Evolutionary conservation across 2,113 vertebrate species (phyloP), one percentile per base, ranked within the genome.

Genomic region (Chamaea fasciata): DNA sequence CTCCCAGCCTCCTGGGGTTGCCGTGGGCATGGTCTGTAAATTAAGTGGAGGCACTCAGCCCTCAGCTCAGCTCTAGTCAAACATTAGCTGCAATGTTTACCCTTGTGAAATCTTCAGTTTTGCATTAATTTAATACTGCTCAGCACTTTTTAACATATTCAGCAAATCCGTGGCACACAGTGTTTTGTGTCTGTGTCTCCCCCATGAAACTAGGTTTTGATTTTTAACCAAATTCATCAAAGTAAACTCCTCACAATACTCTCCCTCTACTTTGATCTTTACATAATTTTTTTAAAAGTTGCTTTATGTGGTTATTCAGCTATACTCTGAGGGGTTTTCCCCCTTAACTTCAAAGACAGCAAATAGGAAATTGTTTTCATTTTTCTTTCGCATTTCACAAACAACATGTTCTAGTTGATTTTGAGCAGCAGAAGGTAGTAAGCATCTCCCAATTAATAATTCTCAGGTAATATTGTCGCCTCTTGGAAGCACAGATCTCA

Each of bases 81-180:
- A 98, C 96, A 97, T 97, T 96, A 97, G 94, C 97, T 94, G 56
- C 94, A 97, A 56, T 96, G 96, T 98, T 98, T 98, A 98, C 96
- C 91, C 97, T 97, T 93, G 96, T 97, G 97, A 97, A 98, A 98
- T 97, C 97, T 97, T 97, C 92, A 95, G 91, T 95, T 98, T 95
- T 98, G 96, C 95, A 95, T 98, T 97, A 96, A 96, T 97, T 97
- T 96, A 95, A 96, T 90, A 77, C 90, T 78, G 73, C 64, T 97
- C 97, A 97, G 97, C 97, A 97, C 81, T 97, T 97, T 92, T 74
- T 71, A 89, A 97, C 89, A 27, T 94, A 94, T 95, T 97, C 97
- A 98, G 97, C 96, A 97, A 97, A 95, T 94, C 90, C 5, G 0
- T 88, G 92, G 96, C 83, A 88, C 75, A 76, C 9, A 76, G 91